Percentiles rank a stretch among this genome's conserved stretches.
phyloP scores from a whole-genome alignment of 30 jellyfish, hydroid and myxozoan species.

The Pseudorhiza aurosa region DNA sequence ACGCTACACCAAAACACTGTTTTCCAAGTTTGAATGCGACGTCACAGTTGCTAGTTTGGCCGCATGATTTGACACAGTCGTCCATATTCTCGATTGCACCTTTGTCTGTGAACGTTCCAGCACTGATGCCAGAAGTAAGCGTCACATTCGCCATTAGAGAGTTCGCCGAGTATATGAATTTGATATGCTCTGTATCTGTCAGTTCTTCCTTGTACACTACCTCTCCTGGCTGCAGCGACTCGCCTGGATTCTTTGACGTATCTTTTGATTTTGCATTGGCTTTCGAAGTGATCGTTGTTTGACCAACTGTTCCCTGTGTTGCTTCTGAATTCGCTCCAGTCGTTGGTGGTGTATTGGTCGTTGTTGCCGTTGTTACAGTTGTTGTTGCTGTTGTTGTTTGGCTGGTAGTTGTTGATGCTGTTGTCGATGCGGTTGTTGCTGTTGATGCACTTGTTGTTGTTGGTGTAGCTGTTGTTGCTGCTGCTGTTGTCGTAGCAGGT shows the following conservation, averaged over 20 bases:
- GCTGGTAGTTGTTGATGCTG: slow-evolving; percentile 18
- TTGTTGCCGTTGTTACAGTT: slow-evolving; percentile 16
- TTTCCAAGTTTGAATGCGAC: slow-evolving; percentile 95
- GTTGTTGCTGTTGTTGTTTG: slow-evolving; percentile 5
- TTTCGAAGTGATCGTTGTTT: slow-evolving; percentile 16
- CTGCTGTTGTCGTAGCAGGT: neutral
- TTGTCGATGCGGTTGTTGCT: slow-evolving; percentile 29
- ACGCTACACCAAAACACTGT: slow-evolving; percentile 89
- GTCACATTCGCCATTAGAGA: slow-evolving; percentile 69
- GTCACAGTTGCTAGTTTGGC: slow-evolving; percentile 80
- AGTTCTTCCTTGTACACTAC: slow-evolving; percentile 87
- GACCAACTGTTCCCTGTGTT: slow-evolving; percentile 6
- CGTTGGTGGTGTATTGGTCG: slow-evolving; percentile 20
- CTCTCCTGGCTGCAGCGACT: slow-evolving; percentile 69
- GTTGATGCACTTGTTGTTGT: slow-evolving; percentile 35
- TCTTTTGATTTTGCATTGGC: slow-evolving; percentile 24
- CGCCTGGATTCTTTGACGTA: neutral
- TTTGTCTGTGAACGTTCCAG: slow-evolving; percentile 91
- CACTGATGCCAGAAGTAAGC: slow-evolving; percentile 81
- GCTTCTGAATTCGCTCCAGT: slow-evolving; percentile 27
- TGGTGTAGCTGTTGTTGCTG: slow-evolving; percentile 29
- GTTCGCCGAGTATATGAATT: slow-evolving; percentile 61
- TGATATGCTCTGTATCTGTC: slow-evolving; percentile 74
- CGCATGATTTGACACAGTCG: slow-evolving; percentile 89
- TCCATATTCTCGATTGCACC: slow-evolving; percentile 81